Percentiles rank a stretch among this genome's conserved stretches.
Evolutionary conservation across 2,797 vertebrate species (phyloP).

Genomic region (Philypnodon macrostomus): DNA sequence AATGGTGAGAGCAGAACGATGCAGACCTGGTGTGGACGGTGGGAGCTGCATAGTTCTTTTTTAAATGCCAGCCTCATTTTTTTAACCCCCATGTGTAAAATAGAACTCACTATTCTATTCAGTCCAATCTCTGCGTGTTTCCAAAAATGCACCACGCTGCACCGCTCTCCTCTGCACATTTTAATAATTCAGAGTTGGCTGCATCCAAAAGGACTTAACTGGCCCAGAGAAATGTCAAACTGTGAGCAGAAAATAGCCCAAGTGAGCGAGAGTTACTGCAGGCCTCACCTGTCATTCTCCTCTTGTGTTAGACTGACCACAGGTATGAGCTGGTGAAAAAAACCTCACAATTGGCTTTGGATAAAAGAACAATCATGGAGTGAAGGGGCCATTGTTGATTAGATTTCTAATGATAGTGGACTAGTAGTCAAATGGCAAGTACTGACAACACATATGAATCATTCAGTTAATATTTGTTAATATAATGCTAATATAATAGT

Average conservation of each 20-base stretch:
- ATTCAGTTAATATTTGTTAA: too few relatives aligned
- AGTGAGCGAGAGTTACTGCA: neutral
- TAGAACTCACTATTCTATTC: too few relatives aligned
- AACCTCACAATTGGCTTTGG: too few relatives aligned
- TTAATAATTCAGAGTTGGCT: neutral
- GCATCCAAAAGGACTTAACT: conserved; percentile 2
- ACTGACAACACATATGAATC: too few relatives aligned
- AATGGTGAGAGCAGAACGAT: too few relatives aligned
- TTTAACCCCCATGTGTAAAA: too few relatives aligned
- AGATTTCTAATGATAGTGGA: neutral
- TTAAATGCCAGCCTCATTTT: too few relatives aligned
- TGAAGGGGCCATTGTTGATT: neutral
- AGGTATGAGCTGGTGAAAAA: neutral
- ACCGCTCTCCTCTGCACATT: neutral
- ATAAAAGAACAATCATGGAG: neutral
- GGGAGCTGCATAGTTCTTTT: too few relatives aligned
- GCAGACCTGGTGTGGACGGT: too few relatives aligned
- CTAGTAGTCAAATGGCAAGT: too few relatives aligned
- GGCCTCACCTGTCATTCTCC: conserved; percentile 1
- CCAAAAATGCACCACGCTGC: too few relatives aligned
- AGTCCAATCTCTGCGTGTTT: neutral
- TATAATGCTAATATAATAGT: too few relatives aligned
- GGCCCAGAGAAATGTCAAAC: conserved; percentile 11
- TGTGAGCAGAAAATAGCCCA: conserved; percentile 6
- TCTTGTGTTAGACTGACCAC: neutral